phyloP scores from a whole-genome alignment of 2,888 invertebrate species.

The Mystacides longicornis region DNA sequence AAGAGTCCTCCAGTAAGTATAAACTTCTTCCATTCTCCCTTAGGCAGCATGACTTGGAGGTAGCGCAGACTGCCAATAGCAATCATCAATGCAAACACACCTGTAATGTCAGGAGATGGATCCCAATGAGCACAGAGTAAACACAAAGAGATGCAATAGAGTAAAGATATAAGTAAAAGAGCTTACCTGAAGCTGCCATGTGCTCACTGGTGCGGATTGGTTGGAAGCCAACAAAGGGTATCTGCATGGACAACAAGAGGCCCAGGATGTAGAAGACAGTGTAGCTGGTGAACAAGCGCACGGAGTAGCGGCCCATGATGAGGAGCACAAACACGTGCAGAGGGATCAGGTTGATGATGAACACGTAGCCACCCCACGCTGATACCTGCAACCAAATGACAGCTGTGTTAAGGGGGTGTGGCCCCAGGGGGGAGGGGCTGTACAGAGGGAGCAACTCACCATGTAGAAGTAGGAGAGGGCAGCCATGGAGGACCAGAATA shows the following conservation, averaged over 20 bases:
- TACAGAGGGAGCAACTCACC: too few species aligned
- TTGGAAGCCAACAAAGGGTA: conserved; percentile 94
- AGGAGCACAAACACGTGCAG: conserved; percentile 92
- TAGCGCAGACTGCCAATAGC: conserved; percentile 83
- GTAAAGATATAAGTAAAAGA: background rate
- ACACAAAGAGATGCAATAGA: background rate
- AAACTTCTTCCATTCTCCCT: conserved; percentile 83
- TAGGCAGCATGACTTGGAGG: conserved; percentile 78
- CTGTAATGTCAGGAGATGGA: conserved; percentile 38
- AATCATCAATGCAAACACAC: conserved; percentile 90
- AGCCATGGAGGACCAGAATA: conserved; percentile 92
- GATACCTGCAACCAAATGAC: conserved; percentile 77
- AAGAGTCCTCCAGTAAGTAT: conserved; percentile 70
- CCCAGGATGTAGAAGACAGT: conserved; percentile 96
- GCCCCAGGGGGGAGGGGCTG: too few species aligned
- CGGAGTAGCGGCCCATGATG: conserved; percentile 92
- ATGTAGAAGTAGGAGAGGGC: conserved; percentile 98
- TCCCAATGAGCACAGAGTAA: too few species aligned
- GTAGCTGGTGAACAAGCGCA: conserved; percentile 89
- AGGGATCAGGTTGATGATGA: conserved; percentile 98
- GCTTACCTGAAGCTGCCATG: conserved; percentile 90
- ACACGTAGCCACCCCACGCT: conserved; percentile 99
- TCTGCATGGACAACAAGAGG: conserved; percentile 94
- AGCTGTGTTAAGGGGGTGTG: too few species aligned
- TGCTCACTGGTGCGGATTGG: conserved; percentile 98